Base-by-base conservation (phyloP, 2,888 invertebrate genomes). In the Apodemia hepburni region DNA sequence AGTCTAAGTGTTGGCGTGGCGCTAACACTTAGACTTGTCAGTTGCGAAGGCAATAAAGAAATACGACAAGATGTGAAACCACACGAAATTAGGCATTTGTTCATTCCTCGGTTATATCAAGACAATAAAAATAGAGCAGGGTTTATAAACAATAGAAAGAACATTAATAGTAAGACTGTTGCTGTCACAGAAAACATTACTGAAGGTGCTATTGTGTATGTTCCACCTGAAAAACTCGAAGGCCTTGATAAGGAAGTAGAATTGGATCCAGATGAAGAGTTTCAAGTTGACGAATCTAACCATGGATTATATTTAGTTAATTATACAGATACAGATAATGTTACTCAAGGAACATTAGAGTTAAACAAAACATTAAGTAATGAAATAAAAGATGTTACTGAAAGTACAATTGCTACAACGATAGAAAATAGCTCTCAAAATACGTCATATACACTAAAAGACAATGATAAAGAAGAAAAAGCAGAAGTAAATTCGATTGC, bases 281-380 rank as follows among this genome's bases (percentile, higher is more conserved):
- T 92, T 64, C 92, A 92, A 80, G 92, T 92, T 1, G 92, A 92
- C 66, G 92, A 92, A 75, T 92, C 92, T 0, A 92, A 91, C 71
- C 92, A 92, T 70, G 92, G 92, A 47, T 69, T 92, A 17, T 92
- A 92, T 76, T 75, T 92, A 68, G 81, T 92, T 6, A 92, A 92
- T 71, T 92, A 89, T 77, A 90, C 92, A 6, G 90, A 91, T 57
- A 80, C 87, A 18, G 89, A 88, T 68, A 90, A 89, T 70, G 71
- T 85, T 9, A 88, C 89, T 29, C 80, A 80, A 65, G 77, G 65
- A 58, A 74, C 77, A n/a, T 51, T 67, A 15, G 75, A 74, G 47
- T 64, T 78, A 64, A 87, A 81, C 70, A 77, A 75, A 70, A 81
- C 74, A 17, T 75, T 70, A 18, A 68, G 63, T 61, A 77, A 72